These are phyloP conservation scores for Campoplex capitator DNA, from an alignment of 2,888 invertebrate species.

Conservation along the genomic window DNA sequence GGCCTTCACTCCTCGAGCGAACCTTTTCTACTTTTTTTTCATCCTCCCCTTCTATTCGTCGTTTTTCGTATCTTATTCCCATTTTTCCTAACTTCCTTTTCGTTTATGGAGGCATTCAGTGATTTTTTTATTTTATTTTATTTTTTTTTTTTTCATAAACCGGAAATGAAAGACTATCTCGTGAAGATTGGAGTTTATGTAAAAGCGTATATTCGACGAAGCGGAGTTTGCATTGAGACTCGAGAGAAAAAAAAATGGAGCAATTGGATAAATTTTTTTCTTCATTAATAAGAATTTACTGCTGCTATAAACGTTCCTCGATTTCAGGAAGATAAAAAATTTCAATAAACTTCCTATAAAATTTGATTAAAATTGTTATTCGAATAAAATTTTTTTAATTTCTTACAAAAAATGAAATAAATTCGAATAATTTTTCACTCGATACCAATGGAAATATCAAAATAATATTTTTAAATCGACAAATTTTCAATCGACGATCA, in stretches of 20 bases:
- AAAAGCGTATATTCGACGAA: conserved; percentile 8
- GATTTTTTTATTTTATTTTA: background rate
- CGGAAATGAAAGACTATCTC: conserved; percentile 53
- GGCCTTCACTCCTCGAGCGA: conserved; percentile 47
- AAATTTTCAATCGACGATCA: background rate
- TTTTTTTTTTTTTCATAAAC: background rate
- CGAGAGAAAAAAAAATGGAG: background rate
- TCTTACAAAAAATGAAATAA: background rate
- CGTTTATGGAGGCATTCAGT: background rate
- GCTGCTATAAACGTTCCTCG: background rate
- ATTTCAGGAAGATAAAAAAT: background rate
- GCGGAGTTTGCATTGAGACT: background rate
- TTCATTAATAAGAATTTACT: background rate
- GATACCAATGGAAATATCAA: background rate
- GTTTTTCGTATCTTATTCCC: conserved; percentile 26
- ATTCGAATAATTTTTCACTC: too few species aligned
- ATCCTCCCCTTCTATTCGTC: background rate
- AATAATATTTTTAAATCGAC: too few species aligned
- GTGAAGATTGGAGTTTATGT: conserved; percentile 1
- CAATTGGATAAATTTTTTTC: background rate
- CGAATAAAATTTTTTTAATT: too few species aligned
- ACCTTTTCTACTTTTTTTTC: conserved; percentile 35
- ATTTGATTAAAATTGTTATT: too few species aligned
- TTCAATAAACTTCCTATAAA: background rate
- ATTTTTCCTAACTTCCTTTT: background rate